Percentiles rank a stretch among this genome's conserved stretches.
These are phyloP conservation scores for Tromatobia lineatoria DNA, from an alignment of 2,888 invertebrate genomes.

Conservation along the genomic window DNA sequence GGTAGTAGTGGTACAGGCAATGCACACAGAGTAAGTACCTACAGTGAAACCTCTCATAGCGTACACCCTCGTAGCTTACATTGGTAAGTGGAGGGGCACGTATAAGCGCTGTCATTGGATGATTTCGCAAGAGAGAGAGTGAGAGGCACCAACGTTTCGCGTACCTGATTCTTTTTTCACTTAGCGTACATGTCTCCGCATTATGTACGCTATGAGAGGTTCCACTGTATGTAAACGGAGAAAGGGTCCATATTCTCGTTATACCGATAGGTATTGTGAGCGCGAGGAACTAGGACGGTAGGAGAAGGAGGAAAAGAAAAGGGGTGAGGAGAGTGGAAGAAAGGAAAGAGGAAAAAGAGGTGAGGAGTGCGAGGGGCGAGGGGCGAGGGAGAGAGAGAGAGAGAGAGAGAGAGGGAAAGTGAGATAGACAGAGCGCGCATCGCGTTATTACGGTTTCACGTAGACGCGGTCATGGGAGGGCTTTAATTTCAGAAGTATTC, in stretches of 20 bases:
- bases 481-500: conserved; percentile 84
- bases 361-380: conserved; percentile 57
- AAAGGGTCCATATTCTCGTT: conserved; percentile 64
- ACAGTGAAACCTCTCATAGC: too few species aligned
- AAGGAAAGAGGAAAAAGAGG: conserved; percentile 51
- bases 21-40: conserved; percentile 33
- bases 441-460: conserved; percentile 83
- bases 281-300: conserved; percentile 75
- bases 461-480: conserved; percentile 80
- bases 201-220: too few species aligned
- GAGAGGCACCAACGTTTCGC: too few species aligned
- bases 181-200: too few species aligned
- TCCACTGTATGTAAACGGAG: conserved; percentile 54
- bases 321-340: conserved; percentile 40
- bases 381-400: too few species aligned
- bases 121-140: too few species aligned
- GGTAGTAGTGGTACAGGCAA: conserved; percentile 16
- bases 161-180: too few species aligned
- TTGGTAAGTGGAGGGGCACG: too few species aligned
- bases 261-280: conserved; percentile 67
- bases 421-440: conserved; percentile 67
- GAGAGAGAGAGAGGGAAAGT: conserved; percentile 31
- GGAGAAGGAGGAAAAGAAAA: conserved; percentile 51
- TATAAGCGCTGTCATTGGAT: too few species aligned
- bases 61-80: too few species aligned